Evolutionary conservation across 92 coral and sea anemone species (phyloP).

Genomic region (Nematostella vectensis): DNA sequence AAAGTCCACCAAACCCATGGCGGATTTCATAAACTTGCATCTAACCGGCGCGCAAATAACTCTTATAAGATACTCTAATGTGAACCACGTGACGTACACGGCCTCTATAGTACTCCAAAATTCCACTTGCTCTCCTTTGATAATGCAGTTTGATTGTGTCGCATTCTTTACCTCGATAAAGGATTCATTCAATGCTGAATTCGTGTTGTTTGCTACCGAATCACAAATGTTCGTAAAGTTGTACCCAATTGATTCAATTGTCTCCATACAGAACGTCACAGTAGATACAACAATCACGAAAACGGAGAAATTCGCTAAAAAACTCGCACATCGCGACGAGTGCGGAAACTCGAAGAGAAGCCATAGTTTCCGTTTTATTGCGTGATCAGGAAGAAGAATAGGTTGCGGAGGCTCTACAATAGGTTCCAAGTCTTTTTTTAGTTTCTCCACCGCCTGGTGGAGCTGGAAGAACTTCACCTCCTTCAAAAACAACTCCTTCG

Average conservation of each 20-base stretch:
- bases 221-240: slow-evolving; percentile 13
- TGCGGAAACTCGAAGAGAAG: slow-evolving; percentile 66
- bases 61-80: slow-evolving; percentile 67
- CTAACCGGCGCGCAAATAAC: slow-evolving; percentile 47
- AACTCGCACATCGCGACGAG: slow-evolving; percentile 53
- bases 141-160: slow-evolving; percentile 8
- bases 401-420: neutral
- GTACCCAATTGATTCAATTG: slow-evolving; percentile 31
- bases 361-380: slow-evolving; percentile 57
- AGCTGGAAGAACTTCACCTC: slow-evolving; percentile 80
- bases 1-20: slow-evolving; percentile 70
- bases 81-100: slow-evolving; percentile 70
- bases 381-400: slow-evolving; percentile 26
- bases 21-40: slow-evolving; percentile 55
- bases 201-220: slow-evolving; percentile 2
- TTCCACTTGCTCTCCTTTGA: slow-evolving; percentile 14
- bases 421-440: slow-evolving; percentile 61
- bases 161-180: too few relatives aligned
- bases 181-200: neutral
- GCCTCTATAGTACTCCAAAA: slow-evolving; percentile 72
- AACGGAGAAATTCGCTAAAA: slow-evolving; percentile 64
- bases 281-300: slow-evolving; percentile 59
- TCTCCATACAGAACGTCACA: slow-evolving; percentile 77
- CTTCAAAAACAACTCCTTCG: slow-evolving; percentile 77
- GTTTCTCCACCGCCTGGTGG: slow-evolving; percentile 67